Evolutionary conservation across 2,797 vertebrate genomes (phyloP).

Genomic region (Ctenochaetus hawaiiensis): DNA sequence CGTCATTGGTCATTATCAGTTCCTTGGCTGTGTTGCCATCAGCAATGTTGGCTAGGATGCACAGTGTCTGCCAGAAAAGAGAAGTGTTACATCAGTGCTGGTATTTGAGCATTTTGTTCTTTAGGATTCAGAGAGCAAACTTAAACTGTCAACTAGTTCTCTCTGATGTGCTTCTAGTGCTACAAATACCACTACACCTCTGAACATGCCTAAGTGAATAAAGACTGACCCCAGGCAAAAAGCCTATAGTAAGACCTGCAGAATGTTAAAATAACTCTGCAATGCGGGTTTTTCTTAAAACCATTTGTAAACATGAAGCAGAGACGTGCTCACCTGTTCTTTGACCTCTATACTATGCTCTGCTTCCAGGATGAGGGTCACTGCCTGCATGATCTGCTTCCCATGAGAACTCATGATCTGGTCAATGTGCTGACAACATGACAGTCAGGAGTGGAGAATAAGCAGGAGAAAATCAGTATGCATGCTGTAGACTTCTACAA

Average conservation of each 20-base stretch:
- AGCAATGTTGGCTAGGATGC: constrained; percentile 97
- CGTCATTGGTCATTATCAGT: constrained; percentile 98
- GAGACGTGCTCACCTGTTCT: constrained; percentile 90
- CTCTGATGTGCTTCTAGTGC: not conserved
- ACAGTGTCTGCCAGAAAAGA: constrained; percentile 89
- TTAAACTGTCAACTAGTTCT: not conserved
- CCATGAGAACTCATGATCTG: constrained; percentile 99
- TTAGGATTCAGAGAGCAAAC: constrained; percentile 1
- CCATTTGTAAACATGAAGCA: not conserved
- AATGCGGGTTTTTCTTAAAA: not conserved
- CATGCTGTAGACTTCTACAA: not conserved
- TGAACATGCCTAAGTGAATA: not conserved
- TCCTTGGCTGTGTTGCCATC: constrained; percentile 98
- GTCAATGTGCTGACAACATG: constrained; percentile 93
- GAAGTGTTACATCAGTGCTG: not conserved
- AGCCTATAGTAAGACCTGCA: not conserved
- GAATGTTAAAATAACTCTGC: constrained; percentile 6
- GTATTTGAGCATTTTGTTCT: not conserved
- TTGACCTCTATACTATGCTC: constrained; percentile 98
- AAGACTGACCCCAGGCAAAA: not conserved
- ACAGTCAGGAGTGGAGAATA: not conserved
- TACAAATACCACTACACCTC: not conserved
- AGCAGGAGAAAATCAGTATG: constrained; percentile 15
- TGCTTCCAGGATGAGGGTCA: constrained; percentile 97
- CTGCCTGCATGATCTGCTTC: constrained; percentile 99